These are phyloP conservation scores for Hyppa rectilinea DNA, from an alignment of 2,888 invertebrate species.

Conservation along the genomic window DNA sequence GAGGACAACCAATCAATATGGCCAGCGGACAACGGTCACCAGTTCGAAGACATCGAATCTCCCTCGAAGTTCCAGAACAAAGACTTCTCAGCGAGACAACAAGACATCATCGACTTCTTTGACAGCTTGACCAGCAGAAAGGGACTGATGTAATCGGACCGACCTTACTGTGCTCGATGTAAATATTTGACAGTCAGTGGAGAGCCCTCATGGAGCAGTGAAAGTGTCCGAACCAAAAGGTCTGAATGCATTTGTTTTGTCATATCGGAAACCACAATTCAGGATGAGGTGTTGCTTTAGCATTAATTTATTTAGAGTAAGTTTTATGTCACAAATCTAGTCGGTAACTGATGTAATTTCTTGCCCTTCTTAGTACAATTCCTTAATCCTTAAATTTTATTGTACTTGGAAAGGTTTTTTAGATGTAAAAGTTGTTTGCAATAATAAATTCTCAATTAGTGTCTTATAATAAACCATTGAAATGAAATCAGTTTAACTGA, in stretches of 20 bases:
- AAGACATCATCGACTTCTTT: constrained; percentile 75
- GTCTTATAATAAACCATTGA: neutral
- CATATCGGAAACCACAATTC: constrained; percentile 1
- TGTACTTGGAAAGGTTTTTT: constrained; percentile 11
- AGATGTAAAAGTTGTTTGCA: constrained; percentile 1
- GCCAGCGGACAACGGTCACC: constrained; percentile 68
- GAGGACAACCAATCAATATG: constrained; percentile 64
- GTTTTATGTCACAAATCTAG: constrained; percentile 50
- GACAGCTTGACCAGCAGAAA: constrained; percentile 62
- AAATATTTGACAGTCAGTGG: constrained; percentile 15
- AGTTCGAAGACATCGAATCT: constrained; percentile 74
- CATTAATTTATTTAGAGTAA: constrained; percentile 42
- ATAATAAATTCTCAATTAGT: constrained; percentile 16
- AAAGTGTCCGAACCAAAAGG: constrained; percentile 11
- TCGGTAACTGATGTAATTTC: constrained; percentile 36
- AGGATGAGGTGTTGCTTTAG: constrained; percentile 3
- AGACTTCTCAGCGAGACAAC: constrained; percentile 66
- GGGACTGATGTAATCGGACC: constrained; percentile 22
- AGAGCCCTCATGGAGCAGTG: constrained; percentile 18
- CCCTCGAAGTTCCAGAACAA: constrained; percentile 62
- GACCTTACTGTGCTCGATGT: constrained; percentile 6
- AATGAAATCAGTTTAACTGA: constrained; percentile 8
- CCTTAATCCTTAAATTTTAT: neutral
- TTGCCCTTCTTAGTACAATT: constrained; percentile 10
- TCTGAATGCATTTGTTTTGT: constrained; percentile 13